These are phyloP conservation scores for Nannoperca australis DNA, from an alignment of 2,797 vertebrate species.

Conservation along the genomic window DNA sequence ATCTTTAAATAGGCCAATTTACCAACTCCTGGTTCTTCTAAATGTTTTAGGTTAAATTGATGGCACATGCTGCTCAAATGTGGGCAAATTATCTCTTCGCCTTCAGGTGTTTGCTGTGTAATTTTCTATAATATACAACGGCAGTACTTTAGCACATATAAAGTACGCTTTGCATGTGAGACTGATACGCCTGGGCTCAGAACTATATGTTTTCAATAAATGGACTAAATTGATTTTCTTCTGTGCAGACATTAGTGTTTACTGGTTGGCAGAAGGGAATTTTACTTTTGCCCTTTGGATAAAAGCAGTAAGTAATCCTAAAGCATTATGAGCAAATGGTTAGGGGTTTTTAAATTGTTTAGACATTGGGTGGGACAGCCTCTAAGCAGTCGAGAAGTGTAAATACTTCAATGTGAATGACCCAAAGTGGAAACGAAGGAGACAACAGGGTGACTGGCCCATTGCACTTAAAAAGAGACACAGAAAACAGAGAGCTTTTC, in stretches of 20 bases:
- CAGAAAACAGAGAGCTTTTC: slow-evolving; percentile 49
- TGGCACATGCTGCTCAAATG: not conserved
- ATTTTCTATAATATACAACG: slow-evolving; percentile 12
- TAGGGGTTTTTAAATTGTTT: slow-evolving; percentile 13
- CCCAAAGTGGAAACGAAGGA: slow-evolving; percentile 53
- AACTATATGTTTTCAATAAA: slow-evolving; percentile 31
- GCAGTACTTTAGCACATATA: not conserved
- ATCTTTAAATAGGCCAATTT: not conserved
- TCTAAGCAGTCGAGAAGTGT: slow-evolving; percentile 23
- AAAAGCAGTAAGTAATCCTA: not conserved
- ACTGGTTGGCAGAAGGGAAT: not conserved
- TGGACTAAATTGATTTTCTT: slow-evolving; percentile 21
- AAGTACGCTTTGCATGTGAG: slow-evolving; percentile 20
- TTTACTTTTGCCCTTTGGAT: slow-evolving; percentile 25
- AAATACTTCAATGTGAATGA: slow-evolving; percentile 43
- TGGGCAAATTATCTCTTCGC: not conserved
- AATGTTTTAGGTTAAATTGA: slow-evolving; percentile 6
- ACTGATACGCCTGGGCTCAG: not conserved
- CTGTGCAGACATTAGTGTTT: slow-evolving; percentile 17
- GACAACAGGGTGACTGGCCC: slow-evolving; percentile 48
- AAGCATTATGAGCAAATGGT: slow-evolving; percentile 18
- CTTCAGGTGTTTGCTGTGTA: not conserved
- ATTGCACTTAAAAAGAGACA: slow-evolving; percentile 48
- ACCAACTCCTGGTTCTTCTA: not conserved
- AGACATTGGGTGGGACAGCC: not conserved